Evolutionary conservation across 1,140 invertebrate genomes (phyloP), one percentile per base, ranked within the genome.

Genomic region (Batillaria attramentaria): DNA sequence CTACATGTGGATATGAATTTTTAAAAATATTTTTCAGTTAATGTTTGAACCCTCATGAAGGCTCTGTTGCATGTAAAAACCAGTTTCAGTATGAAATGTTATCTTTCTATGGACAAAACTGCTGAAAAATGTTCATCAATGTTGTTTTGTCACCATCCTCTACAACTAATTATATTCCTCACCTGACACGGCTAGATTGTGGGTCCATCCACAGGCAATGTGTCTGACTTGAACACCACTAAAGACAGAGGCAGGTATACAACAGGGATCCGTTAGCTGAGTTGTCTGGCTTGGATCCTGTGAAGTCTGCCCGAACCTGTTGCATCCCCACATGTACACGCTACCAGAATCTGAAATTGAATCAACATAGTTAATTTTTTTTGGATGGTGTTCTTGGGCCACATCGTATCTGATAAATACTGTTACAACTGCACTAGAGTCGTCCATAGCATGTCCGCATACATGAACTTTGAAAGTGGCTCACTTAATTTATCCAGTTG

Each of bases 321-420:
- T 96, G 89, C 95, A 93, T 24, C 96, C 96, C 95, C 95, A 97
- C 2, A 93, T 91, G 41, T 93, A 90, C 28, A 96, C 85, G 70
- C 92, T 89, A 28, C 94, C 93, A 85, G 92, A 92, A 60, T 86
- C 90, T 89, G 66, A 3, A 35, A 5, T 16, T 37, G 24, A 31
- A 60, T 60, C 31, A 4, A n/a, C 6, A 5, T 6, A n/a, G 4
- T 60, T 60, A n/a, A n/a, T n/a, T n/a, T n/a, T n/a, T n/a, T n/a
- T n/a, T n/a, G n/a, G n/a, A n/a, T n/a, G n/a, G n/a, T n/a, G n/a
- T n/a, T n/a, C n/a, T n/a, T n/a, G n/a, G n/a, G n/a, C n/a, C n/a
- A n/a, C n/a, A n/a, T n/a, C n/a, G n/a, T n/a, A n/a, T n/a, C n/a
- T n/a, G n/a, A n/a, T n/a, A n/a, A n/a, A n/a, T n/a, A n/a, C n/a